Evolutionary conservation across 2,113 vertebrate genomes (phyloP).

Genomic region (Gorsachius goisagi): DNA sequence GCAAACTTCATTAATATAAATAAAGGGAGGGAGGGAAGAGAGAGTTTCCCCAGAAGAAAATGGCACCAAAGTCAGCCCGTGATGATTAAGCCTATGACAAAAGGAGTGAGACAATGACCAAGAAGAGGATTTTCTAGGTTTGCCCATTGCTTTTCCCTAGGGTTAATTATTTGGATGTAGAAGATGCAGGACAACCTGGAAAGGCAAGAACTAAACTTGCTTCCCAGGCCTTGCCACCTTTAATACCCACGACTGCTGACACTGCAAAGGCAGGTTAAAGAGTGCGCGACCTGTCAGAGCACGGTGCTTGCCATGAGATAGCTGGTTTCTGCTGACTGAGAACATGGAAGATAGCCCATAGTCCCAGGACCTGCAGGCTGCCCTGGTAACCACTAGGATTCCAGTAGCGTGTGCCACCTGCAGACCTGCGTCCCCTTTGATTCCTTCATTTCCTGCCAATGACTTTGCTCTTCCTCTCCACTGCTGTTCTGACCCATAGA

Average conservation of each 20-base stretch:
- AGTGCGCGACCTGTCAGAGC: background rate
- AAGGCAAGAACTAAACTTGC: background rate
- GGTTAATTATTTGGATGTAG: background rate
- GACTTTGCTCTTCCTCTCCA: conserved; percentile 88
- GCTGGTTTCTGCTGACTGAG: background rate
- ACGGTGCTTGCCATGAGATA: background rate
- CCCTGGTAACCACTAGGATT: conserved; percentile 75
- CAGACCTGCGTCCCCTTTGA: conserved; percentile 85
- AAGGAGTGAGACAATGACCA: background rate
- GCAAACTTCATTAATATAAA: conserved; percentile 21
- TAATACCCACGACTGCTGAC: background rate
- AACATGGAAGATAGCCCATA: background rate
- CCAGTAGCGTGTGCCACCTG: conserved; percentile 90
- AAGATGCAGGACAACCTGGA: background rate
- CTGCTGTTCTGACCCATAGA: conserved; percentile 93
- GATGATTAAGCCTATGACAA: background rate
- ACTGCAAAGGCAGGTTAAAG: background rate
- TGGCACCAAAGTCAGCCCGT: background rate
- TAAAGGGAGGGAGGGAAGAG: background rate
- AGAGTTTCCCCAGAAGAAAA: conserved; percentile 18
- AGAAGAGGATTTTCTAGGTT: background rate
- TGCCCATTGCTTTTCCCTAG: background rate
- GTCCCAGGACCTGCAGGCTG: background rate
- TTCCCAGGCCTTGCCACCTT: background rate
- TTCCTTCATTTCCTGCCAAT: conserved; percentile 96